These are phyloP conservation scores for Drosophila formosana DNA, from an alignment of 2,888 invertebrate species.

Conservation along the genomic window DNA sequence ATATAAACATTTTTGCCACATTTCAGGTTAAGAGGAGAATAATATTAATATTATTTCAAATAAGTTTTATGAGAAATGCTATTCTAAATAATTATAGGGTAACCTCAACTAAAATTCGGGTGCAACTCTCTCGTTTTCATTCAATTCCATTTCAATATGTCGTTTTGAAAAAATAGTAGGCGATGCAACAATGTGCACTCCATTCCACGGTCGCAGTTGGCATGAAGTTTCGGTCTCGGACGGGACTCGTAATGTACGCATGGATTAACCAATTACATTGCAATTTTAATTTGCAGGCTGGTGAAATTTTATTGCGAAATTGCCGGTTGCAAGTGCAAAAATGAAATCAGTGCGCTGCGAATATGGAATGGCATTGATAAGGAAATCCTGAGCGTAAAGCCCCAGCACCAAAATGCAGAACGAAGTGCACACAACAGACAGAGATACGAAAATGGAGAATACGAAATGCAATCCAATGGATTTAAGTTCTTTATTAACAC, in stretches of 20 bases:
- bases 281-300: constrained; percentile 84
- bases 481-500: constrained; percentile 84
- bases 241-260: constrained; percentile 76
- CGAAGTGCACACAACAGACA: constrained; percentile 9
- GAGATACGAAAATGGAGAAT: constrained; percentile 47
- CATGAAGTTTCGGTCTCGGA: constrained; percentile 46
- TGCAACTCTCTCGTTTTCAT: not conserved
- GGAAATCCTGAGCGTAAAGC: constrained; percentile 68
- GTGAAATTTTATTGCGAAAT: constrained; percentile 84
- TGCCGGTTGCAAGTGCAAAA: constrained; percentile 61
- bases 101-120: not conserved
- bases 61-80: too few species aligned
- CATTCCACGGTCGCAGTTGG: constrained; percentile 4
- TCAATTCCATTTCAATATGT: constrained; percentile 1
- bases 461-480: constrained; percentile 78
- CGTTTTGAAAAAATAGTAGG: not conserved
- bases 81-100: not conserved
- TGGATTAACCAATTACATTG: constrained; percentile 85
- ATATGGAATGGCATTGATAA: constrained; percentile 82
- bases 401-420: constrained; percentile 16
- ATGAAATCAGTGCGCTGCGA: constrained; percentile 73
- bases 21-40: too few species aligned
- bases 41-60: too few species aligned
- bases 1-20: too few species aligned
- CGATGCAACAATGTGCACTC: constrained; percentile 54